Base-by-base conservation (phyloP, 2,888 invertebrate species). In the Mesorhabditis belari region DNA sequence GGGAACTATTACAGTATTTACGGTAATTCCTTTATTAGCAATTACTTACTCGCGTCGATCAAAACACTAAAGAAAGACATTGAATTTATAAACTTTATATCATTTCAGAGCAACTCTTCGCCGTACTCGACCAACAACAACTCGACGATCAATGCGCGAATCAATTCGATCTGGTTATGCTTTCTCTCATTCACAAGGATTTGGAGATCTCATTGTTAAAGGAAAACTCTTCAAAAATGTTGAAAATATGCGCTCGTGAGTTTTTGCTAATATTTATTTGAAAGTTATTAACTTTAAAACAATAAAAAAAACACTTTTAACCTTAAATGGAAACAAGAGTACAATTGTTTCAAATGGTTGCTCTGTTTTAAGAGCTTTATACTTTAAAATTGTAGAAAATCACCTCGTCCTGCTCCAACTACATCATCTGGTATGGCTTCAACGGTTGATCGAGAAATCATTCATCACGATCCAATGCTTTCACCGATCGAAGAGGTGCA, bases 181-280 rank as follows among this genome's bases (percentile, higher is more conserved):
- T 9, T 98, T 98, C 85, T 92, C 96, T 61, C 96, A 98, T 85
- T 92, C 93, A 76, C 91, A 92, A 85, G 94, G 94, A 75, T 95
- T 94, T 83, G 94, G 94, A 55, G 87, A 92, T 23, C 89, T 98
- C 75, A 98, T 98, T 82, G 96, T 94, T 63, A 80, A 80, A 63
- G 80, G 80, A 56, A 79, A 77, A 61, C 66, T 79, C 25, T 79
- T 79, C 75, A 77, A 77, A 57, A 71, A 74, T 61, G 66, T 73
- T 56, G 73, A 70, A 5, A 66, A 65, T 28, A 57, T 67, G 56
- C 61, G 64, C 6, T 23, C 28, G n/a, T 55, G 2, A 17, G 17
- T 55, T 55, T 55, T 55, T 9, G 24, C 28, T 1, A 5, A 24
- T n/a, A 19, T 55, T 27, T 35, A 9, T n/a, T n/a, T 35, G n/a